Evolutionary conservation across 2,797 vertebrate genomes (phyloP).

Genomic region (Aselliscus stoliczkanus): DNA sequence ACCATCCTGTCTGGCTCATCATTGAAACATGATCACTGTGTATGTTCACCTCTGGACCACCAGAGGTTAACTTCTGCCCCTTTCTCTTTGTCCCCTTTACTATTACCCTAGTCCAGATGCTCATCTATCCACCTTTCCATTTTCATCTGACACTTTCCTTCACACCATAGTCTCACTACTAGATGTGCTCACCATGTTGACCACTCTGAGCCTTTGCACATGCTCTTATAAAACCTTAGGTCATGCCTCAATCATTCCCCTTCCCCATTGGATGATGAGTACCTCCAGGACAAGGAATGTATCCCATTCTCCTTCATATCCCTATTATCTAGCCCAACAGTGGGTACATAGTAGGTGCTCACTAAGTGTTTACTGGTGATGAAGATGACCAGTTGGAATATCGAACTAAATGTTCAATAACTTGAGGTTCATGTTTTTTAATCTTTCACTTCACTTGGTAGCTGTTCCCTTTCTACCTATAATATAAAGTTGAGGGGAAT

Average conservation of each 20-base stretch:
- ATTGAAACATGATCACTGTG: not conserved
- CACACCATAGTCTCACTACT: not conserved
- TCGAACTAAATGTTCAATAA: not conserved
- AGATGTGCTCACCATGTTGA: not conserved
- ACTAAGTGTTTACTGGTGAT: not conserved
- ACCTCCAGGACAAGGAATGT: not conserved
- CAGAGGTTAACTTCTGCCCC: not conserved
- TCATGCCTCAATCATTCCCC: fast-evolving
- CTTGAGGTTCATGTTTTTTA: not conserved
- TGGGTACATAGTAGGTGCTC: not conserved
- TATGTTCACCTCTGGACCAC: too few species aligned
- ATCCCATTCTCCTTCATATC: not conserved
- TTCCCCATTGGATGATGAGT: not conserved
- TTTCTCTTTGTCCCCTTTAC: not conserved
- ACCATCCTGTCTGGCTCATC: not conserved
- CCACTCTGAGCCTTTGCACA: not conserved
- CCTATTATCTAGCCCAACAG: not conserved
- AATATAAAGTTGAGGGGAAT: not conserved
- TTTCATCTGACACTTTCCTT: not conserved
- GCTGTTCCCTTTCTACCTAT: not conserved
- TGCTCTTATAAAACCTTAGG: not conserved
- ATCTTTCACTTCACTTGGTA: not conserved
- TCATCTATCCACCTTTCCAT: not conserved
- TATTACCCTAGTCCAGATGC: not conserved
- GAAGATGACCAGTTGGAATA: not conserved